A percentile compares a stretch with the other conserved stretches of the same genome.
Conservation (phyloP, 1,140 invertebrate species). For the Drosophila santomea region DNA sequence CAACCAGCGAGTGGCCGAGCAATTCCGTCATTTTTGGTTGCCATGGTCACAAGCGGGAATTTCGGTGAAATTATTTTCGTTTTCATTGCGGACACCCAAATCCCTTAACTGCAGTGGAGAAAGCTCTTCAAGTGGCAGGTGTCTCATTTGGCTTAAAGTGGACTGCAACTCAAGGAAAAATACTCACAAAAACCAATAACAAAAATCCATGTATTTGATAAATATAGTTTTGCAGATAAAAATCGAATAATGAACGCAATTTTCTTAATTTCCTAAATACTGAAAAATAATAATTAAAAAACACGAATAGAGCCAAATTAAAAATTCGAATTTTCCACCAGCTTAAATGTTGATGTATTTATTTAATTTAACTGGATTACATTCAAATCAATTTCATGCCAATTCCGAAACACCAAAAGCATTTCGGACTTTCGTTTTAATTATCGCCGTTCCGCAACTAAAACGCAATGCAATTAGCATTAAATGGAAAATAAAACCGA, state of each 20-base stretch:
- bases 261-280: no score
- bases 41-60: constrained; percentile 41
- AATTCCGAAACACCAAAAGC: constrained; percentile 29
- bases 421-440: constrained; percentile 43
- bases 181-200: no score
- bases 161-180: neutral
- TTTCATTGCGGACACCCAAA: constrained; percentile 46
- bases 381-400: constrained; percentile 41
- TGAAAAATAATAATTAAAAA: neutral
- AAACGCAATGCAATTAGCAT: constrained; percentile 52
- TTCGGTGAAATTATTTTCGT: constrained; percentile 52
- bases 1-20: constrained; percentile 23
- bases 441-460: constrained; percentile 32
- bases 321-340: neutral
- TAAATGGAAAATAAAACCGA: constrained; percentile 36
- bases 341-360: constrained; percentile 16
- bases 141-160: constrained; percentile 22
- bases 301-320: neutral
- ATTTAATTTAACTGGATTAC: constrained; percentile 23
- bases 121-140: constrained; percentile 19
- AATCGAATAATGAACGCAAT: neutral
- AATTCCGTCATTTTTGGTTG: constrained; percentile 40
- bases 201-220: no score
- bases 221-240: neutral
- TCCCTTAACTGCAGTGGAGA: constrained; percentile 24